phyloP scores from a whole-genome alignment of 2,113 vertebrate species.

The Myotis davidii region DNA sequence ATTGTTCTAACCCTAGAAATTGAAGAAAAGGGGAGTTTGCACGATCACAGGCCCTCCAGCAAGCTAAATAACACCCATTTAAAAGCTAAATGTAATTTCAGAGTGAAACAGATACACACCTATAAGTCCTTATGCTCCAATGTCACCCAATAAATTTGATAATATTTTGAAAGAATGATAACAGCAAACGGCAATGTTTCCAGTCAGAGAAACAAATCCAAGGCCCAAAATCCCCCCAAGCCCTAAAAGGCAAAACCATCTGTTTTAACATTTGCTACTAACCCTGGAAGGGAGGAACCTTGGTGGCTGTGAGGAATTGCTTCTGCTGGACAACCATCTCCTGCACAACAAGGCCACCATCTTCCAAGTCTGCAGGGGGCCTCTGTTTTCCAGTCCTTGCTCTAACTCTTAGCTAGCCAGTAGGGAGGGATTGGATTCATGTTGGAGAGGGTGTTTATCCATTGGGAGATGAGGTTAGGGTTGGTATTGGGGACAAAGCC shows the following conservation, averaged over 20 bases:
- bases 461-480: not conserved
- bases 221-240: not conserved
- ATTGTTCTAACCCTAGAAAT: conserved; percentile 22
- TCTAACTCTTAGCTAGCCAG: not conserved
- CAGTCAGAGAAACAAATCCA: not conserved
- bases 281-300: not conserved
- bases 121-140: not conserved
- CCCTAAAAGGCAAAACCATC: not conserved
- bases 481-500: not conserved
- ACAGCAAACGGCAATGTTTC: not conserved
- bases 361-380: too few relatives aligned
- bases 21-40: not conserved
- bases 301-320: not conserved
- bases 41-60: not conserved
- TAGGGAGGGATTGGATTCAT: not conserved
- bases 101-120: not conserved
- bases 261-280: not conserved
- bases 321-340: not conserved
- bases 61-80: not conserved
- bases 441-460: not conserved
- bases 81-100: conserved; percentile 40
- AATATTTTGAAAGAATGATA: not conserved
- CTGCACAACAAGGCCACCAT: too few relatives aligned
- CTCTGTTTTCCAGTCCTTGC: not conserved
- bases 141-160: not conserved